Conservation (phyloP, 2,113 vertebrate species). For the Taurulus bubalis region DNA sequence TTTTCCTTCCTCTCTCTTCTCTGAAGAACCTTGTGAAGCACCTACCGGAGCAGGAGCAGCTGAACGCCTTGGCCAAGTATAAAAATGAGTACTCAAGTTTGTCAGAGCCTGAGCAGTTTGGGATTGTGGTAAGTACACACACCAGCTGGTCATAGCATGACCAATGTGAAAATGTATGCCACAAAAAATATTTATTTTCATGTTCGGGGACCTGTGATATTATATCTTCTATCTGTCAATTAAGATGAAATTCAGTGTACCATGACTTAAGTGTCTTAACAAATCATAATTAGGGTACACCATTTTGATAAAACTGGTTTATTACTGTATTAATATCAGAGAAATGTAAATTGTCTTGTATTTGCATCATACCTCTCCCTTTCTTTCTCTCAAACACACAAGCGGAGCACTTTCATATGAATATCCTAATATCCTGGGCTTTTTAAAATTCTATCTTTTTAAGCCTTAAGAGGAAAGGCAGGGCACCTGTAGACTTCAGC, state of each 20-base stretch:
- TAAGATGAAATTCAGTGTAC: background rate
- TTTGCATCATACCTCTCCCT: constrained; percentile 13
- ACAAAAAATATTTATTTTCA: background rate
- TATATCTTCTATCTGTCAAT: background rate
- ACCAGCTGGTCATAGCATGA: background rate
- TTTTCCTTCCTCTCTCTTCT: constrained; percentile 14
- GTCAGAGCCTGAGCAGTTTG: constrained; percentile 96
- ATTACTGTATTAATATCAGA: constrained; percentile 24
- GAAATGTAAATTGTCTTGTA: constrained; percentile 21
- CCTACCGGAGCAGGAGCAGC: constrained; percentile 93
- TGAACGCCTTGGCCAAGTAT: constrained; percentile 89
- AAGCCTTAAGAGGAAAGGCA: constrained; percentile 48
- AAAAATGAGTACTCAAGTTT: constrained; percentile 89
- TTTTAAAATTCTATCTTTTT: constrained; percentile 62
- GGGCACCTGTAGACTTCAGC: constrained; percentile 59
- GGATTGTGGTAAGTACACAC: constrained; percentile 91
- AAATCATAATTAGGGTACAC: background rate
- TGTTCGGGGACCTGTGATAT: background rate
- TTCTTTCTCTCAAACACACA: constrained; percentile 10
- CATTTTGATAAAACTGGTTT: background rate
- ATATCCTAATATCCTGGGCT: constrained; percentile 59
- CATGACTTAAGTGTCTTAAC: constrained; percentile 1
- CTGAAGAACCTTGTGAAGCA: constrained; percentile 89
- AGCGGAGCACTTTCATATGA: constrained; percentile 40
- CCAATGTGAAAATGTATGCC: background rate